phyloP scores from a whole-genome alignment of 2,888 invertebrate genomes.

The Drosophila heteroneura region DNA sequence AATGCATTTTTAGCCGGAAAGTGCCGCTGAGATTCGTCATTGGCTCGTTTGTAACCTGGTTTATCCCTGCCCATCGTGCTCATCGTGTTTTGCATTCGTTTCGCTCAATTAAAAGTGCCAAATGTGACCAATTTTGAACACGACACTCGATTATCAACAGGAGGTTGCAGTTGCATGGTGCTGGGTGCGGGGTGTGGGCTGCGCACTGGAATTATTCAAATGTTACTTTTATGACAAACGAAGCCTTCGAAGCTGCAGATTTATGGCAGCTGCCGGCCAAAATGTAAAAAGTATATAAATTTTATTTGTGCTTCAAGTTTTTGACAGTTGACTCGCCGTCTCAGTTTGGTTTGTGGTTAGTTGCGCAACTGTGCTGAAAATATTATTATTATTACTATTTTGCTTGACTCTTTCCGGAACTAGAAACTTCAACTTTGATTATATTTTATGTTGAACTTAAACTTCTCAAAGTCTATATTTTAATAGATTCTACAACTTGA shows the following conservation, averaged over 20 bases:
- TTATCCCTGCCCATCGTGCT: slow-evolving; percentile 25
- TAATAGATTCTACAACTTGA: neutral
- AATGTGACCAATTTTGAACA: slow-evolving; percentile 61
- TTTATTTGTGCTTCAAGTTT: slow-evolving; percentile 62
- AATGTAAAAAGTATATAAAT: slow-evolving; percentile 70
- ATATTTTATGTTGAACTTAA: neutral
- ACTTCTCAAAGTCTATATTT: neutral
- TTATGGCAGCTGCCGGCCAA: slow-evolving; percentile 49
- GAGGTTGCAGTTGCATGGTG: neutral
- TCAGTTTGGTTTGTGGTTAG: slow-evolving; percentile 16
- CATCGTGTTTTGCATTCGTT: slow-evolving; percentile 64
- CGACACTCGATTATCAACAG: slow-evolving; percentile 55
- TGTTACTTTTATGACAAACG: slow-evolving; percentile 61
- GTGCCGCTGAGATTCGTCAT: slow-evolving; percentile 60
- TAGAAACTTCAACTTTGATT: slow-evolving; percentile 1
- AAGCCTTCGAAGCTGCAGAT: slow-evolving; percentile 49
- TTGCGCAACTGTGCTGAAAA: slow-evolving; percentile 16
- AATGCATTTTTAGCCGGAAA: slow-evolving; percentile 61
- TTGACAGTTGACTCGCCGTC: slow-evolving; percentile 54
- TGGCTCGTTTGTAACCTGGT: slow-evolving; percentile 51
- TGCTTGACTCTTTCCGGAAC: neutral
- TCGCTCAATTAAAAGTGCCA: slow-evolving; percentile 74
- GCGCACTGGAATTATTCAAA: slow-evolving; percentile 52
- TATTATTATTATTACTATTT: neutral
- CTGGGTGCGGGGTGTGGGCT: neutral